Evolutionary conservation across 2,113 vertebrate species (phyloP).

Genomic region (Pyxicephalus adspersus): DNA sequence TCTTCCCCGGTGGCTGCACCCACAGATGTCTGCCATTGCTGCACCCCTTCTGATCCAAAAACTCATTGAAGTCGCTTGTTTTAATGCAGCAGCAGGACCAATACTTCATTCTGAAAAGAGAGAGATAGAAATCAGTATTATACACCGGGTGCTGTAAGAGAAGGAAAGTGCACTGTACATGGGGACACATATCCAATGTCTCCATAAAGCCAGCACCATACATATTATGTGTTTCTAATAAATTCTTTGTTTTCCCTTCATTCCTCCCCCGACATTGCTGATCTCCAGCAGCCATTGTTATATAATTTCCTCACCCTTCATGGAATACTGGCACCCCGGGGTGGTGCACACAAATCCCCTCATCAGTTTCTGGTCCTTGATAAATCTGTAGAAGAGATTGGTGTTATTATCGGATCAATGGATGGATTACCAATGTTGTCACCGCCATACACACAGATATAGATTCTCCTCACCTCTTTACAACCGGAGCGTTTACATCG

Average conservation of each 20-base stretch:
- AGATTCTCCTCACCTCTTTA: conserved; percentile 79
- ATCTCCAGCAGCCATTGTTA: no score
- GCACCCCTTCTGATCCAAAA: conserved; percentile 93
- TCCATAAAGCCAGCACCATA: not conserved
- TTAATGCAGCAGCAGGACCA: conserved; percentile 94
- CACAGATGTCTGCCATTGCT: conserved; percentile 83
- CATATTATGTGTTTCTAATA: no score
- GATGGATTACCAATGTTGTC: no score
- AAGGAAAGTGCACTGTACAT: not conserved
- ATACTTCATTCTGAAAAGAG: conserved; percentile 85
- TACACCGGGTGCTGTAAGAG: not conserved
- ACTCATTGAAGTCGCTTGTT: conserved; percentile 88
- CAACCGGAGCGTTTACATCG: conserved; percentile 90
- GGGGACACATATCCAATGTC: not conserved
- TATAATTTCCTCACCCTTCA: conserved; percentile 80
- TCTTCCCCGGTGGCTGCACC: conserved; percentile 79
- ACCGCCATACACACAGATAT: no score
- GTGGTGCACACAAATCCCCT: conserved; percentile 82
- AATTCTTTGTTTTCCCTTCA: no score
- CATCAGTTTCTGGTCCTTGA: conserved; percentile 76
- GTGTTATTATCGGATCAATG: not conserved
- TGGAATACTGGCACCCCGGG: conserved; percentile 90
- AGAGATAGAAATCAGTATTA: not conserved
- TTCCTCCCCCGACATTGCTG: no score
- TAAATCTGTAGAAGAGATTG: conserved; percentile 74